A percentile compares a stretch with the other conserved stretches of the same genome.
These are phyloP conservation scores for Hystrix brachyura DNA, from an alignment of 2,113 vertebrate genomes.

Conservation along the genomic window DNA sequence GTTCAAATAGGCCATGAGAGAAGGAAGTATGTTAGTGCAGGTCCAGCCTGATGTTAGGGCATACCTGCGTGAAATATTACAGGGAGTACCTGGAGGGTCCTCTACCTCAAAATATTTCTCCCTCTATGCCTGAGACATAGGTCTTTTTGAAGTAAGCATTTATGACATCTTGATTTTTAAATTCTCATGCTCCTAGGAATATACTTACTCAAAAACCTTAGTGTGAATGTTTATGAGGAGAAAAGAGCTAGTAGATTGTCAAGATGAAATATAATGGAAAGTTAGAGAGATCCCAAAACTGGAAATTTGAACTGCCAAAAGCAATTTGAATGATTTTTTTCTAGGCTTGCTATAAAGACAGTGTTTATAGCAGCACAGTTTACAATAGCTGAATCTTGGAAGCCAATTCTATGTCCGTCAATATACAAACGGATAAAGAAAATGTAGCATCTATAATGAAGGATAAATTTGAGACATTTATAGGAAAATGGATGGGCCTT, in stretches of 20 bases:
- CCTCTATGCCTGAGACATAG: background rate
- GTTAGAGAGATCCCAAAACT: background rate
- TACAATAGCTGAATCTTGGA: background rate
- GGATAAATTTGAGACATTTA: background rate
- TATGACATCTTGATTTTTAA: conserved; percentile 49
- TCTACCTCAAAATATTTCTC: background rate
- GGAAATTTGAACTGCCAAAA: conserved; percentile 14
- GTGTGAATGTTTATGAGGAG: background rate
- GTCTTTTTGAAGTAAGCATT: conserved; percentile 9
- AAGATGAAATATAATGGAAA: conserved; percentile 14
- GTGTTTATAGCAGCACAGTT: background rate
- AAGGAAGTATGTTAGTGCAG: background rate
- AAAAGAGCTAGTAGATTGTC: background rate
- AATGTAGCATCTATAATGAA: background rate
- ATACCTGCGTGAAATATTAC: background rate
- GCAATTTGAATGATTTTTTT: background rate
- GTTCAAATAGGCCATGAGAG: background rate
- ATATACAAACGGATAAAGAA: background rate
- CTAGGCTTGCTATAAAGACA: background rate
- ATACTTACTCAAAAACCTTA: background rate
- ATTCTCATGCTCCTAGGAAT: background rate
- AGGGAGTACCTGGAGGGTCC: background rate
- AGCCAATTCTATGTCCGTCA: background rate
- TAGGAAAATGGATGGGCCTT: background rate
- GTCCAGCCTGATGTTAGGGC: background rate